phyloP scores from a whole-genome alignment of 35 echinoderm and acorn worm genomes.

The Apostichopus californicus region DNA sequence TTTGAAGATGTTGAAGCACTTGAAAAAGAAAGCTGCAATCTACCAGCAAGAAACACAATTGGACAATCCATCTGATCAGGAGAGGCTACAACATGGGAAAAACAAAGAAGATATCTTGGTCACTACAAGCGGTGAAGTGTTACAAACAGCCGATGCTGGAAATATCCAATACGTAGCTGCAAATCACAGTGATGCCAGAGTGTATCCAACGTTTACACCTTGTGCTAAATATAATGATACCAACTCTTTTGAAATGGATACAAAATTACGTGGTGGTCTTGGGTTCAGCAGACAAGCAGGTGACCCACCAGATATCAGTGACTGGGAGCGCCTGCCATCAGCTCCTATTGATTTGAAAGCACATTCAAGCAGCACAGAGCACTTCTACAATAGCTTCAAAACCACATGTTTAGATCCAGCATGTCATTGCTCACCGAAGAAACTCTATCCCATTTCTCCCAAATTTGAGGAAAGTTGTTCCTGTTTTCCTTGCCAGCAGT shows the following conservation, averaged over 20 bases:
- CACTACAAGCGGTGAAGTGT: not conserved
- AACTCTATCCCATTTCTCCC: not conserved
- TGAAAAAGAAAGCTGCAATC: conserved; percentile 25
- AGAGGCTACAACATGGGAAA: not conserved
- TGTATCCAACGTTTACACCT: not conserved
- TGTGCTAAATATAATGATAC: not conserved
- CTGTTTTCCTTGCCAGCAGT: conserved; percentile 2
- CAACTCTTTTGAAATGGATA: not conserved
- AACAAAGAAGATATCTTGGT: not conserved
- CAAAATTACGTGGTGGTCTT: too few species aligned
- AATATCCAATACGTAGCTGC: not conserved
- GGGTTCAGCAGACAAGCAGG: not conserved
- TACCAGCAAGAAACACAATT: not conserved
- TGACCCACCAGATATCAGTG: not conserved
- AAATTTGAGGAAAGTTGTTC: conserved; percentile 28
- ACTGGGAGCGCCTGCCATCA: not conserved
- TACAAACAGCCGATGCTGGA: not conserved
- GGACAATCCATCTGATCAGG: not conserved
- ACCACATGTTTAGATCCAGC: conserved; percentile 12
- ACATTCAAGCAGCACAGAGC: not conserved
- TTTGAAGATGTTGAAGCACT: conserved; percentile 44
- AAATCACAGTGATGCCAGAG: not conserved
- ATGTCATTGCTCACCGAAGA: conserved; percentile 19
- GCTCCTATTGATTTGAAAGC: not conserved
- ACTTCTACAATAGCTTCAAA: not conserved